Evolutionary conservation across 2,113 vertebrate genomes (phyloP), one percentile per base, ranked within the genome.

Genomic region (Marmota monax): DNA sequence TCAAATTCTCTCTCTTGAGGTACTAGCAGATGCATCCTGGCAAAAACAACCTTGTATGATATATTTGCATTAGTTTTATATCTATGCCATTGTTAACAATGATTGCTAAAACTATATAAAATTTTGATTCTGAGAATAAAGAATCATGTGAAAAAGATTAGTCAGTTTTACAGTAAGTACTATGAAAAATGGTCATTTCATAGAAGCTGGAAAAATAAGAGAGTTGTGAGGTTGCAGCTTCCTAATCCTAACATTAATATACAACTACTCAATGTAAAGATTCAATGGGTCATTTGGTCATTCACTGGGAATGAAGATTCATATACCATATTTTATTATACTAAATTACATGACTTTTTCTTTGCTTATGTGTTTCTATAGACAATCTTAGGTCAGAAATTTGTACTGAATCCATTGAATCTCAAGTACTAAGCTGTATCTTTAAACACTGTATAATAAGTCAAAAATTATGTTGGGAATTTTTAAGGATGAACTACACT

Each of bases 121-220:
- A 79, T 25, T 45, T 70, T n/a, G 6, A 94, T 34, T n/a, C 67
- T 37, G 18, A 88, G 34, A 58, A 58, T 88, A 79, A 88, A 92
- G 17, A 95, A 65, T 58, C 20, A 84, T 23, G 7, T 91, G 29
- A 93, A 95, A 10, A 91, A 84, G 9, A 1, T 87, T 61, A 25
- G 1, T 63, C 16, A 69, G 22, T 39, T 84, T 61, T n/a, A 85
- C 2, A 58, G 16, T 79, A 63, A 94, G 53, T 45, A 42, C 34
- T 92, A n/a, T 80, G 86, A 80, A 92, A 93, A 95, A 84, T 8
- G 23, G 39, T 74, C 32, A 94, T 39, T 65, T 93, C 5, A 16
- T 13, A 29, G 91, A 90, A 65, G 23, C 23, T 89, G 20, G 56
- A 58, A 65, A n/a, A 90, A 18, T 45, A 45, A 73, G 93, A 23